phyloP scores from a whole-genome alignment of 2,797 vertebrate genomes.

The Catamblyrhynchus diadema region DNA sequence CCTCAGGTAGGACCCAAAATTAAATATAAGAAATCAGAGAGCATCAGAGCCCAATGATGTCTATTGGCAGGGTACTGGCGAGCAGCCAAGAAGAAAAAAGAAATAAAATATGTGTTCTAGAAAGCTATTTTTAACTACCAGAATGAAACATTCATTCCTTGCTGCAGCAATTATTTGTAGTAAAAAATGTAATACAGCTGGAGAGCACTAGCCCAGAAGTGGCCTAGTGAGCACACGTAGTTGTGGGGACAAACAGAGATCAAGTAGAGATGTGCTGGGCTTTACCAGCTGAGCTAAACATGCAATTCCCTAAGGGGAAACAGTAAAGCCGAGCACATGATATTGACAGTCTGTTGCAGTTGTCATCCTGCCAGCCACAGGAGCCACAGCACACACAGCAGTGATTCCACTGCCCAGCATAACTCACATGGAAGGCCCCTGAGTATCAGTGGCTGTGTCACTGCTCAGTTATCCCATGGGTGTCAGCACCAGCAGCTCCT shows the following conservation, averaged over 20 bases:
- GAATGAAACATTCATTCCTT: background rate
- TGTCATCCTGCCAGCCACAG: constrained; percentile 26
- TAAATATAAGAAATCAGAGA: background rate
- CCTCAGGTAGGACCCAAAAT: background rate
- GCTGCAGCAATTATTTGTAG: background rate
- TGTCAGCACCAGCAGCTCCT: background rate
- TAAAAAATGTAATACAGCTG: background rate
- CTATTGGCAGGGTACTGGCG: background rate
- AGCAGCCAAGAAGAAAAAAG: background rate
- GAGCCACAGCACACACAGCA: background rate
- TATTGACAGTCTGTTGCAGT: constrained; percentile 17
- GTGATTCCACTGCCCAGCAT: background rate
- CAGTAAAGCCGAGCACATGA: background rate
- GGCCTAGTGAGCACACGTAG: background rate
- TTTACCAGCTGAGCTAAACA: constrained; percentile 31
- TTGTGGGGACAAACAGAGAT: background rate
- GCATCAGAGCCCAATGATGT: background rate
- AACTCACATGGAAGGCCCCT: background rate
- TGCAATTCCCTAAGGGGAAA: background rate
- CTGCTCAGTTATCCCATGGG: background rate
- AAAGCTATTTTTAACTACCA: background rate
- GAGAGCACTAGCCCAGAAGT: background rate
- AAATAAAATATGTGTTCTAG: background rate
- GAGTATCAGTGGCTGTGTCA: background rate
- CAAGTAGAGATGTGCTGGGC: background rate